Conservation (phyloP, 1,140 invertebrate species). For the Brachionus sp. region DNA sequence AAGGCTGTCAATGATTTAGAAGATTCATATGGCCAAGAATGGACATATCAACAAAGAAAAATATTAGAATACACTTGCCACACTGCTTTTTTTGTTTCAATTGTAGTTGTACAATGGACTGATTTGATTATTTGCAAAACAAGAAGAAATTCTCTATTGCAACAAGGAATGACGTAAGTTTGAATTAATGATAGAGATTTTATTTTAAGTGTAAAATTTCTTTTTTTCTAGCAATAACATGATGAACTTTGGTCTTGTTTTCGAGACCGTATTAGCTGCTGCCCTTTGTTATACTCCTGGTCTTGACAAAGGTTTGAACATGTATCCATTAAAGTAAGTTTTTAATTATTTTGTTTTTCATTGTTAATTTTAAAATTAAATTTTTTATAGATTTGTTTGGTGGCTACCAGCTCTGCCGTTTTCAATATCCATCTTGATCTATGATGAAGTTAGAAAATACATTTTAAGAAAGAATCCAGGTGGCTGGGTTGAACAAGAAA, state of each 20-base stretch:
- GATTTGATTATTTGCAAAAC: slow-evolving; percentile 98
- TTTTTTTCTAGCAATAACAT: slow-evolving; percentile 53
- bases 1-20: slow-evolving; percentile 89
- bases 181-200: not conserved
- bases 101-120: slow-evolving; percentile 96
- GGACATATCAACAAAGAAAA: slow-evolving; percentile 92
- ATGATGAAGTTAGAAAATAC: slow-evolving; percentile 87
- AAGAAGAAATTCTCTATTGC: slow-evolving; percentile 86
- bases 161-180: slow-evolving; percentile 82
- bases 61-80: slow-evolving; percentile 93
- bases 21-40: slow-evolving; percentile 85
- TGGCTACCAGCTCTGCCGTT: slow-evolving; percentile 94
- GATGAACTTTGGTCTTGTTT: slow-evolving; percentile 60
- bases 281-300: slow-evolving; percentile 59
- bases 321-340: slow-evolving; percentile 59
- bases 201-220: not conserved
- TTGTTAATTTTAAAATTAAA: slow-evolving; percentile 3
- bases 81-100: slow-evolving; percentile 95
- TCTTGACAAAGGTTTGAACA: slow-evolving; percentile 58
- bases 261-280: slow-evolving; percentile 59
- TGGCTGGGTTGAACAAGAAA: slow-evolving; percentile 93
- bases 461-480: slow-evolving; percentile 83
- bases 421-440: slow-evolving; percentile 89
- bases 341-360: not conserved
- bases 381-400: slow-evolving; percentile 77